Evolutionary conservation across 1,140 invertebrate species (phyloP), one percentile per base, ranked within the genome.

Genomic region (Drosophila orosa): DNA sequence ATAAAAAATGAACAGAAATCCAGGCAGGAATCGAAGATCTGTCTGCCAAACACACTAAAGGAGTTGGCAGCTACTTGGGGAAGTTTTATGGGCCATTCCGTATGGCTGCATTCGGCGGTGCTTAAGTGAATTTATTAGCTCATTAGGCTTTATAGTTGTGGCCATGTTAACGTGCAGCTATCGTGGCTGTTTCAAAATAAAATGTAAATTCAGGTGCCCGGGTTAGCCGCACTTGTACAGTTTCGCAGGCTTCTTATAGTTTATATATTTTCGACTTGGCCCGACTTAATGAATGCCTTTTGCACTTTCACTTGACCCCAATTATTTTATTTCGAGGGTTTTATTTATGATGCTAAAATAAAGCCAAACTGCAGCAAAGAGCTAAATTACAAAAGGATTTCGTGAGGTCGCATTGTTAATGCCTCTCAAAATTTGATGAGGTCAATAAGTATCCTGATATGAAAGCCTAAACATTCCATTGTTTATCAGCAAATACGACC

Each of bases 131-230:
- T 83, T 83, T 83, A 83, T 83, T 83, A 73, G 75, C 80, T 83
- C 76, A 83, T 84, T 84, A 83, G 80, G 61, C 75, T 76, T 83
- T 79, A 76, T 84, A 72, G 80, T 79, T 76, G 80, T 71, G 75
- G 75, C 47, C 80, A 83, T 72, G 80, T 84, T 84, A 84, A 84
- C 80, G 74, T 65, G 31, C 10, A 33, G 37, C 61, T 25, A 39
- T 39, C 17, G 29, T 22, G 55, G 25, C 35, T 44, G 19, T 58
- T 60, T 52, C 35, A 24, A 54, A 54, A 48, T 48, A 17, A 48
- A 48, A 54, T 54, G 50, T 54, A 35, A 54, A 52, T 52, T n/a
- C 50, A 24, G 31, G 52, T 40, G 24, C 31, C 29, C 31, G 10
- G 50, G 13, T 35, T 35, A 35, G 19, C 52, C 31, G 31, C 22